Evolutionary conservation across 1,140 invertebrate genomes (phyloP).

Genomic region (Brachionus manjavacas): DNA sequence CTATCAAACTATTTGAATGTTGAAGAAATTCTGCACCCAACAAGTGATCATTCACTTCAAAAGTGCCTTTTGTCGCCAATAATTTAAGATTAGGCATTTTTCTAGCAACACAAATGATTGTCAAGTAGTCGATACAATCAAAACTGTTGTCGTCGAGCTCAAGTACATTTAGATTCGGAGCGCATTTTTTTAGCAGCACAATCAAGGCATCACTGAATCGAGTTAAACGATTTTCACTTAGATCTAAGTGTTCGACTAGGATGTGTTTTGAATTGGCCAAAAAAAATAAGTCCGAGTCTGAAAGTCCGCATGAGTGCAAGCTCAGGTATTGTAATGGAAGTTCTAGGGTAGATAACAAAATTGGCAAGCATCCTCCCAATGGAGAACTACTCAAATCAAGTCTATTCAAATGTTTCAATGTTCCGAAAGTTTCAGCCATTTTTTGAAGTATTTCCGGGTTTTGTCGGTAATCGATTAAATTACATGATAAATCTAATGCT

Average conservation of each 20-base stretch:
- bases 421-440: background rate
- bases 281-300: slow-evolving; percentile 24
- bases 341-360: background rate
- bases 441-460: background rate
- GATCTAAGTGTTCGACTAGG: slow-evolving; percentile 23
- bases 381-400: slow-evolving; percentile 35
- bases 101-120: slow-evolving; percentile 9
- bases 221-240: slow-evolving; percentile 24
- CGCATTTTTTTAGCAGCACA: slow-evolving; percentile 37
- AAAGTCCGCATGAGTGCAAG: slow-evolving; percentile 19
- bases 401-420: background rate
- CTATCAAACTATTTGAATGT: slow-evolving; percentile 3
- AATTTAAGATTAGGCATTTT: slow-evolving; percentile 7
- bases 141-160: slow-evolving; percentile 40
- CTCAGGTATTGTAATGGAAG: slow-evolving; percentile 11
- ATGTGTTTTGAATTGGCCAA: slow-evolving; percentile 8
- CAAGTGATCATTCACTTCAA: slow-evolving; percentile 40
- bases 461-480: slow-evolving; percentile 37
- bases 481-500: slow-evolving; percentile 37
- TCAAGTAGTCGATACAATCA: slow-evolving; percentile 36
- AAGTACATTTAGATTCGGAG: slow-evolving; percentile 16
- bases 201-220: slow-evolving; percentile 15
- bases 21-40: slow-evolving; percentile 30
- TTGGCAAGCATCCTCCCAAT: background rate
- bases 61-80: slow-evolving; percentile 26